Evolutionary conservation across 92 coral and sea anemone genomes (phyloP).

Genomic region (Hydrozoanthus gracilis): DNA sequence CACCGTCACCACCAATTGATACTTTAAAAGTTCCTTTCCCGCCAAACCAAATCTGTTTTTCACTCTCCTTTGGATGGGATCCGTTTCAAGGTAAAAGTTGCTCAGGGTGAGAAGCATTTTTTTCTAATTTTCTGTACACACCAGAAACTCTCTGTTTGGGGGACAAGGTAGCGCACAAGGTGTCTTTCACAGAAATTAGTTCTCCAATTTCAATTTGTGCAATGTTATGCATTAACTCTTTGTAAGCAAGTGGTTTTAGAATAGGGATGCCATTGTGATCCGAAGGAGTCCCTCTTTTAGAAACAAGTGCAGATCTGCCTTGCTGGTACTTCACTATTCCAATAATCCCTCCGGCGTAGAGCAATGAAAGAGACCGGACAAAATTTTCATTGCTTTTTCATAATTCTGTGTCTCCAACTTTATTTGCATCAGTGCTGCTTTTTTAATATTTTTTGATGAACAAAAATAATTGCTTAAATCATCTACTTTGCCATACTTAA

Average conservation of each 20-base stretch:
- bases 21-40: too few species aligned
- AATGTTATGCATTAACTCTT: neutral
- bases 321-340: conserved; percentile 42
- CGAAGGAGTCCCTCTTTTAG: neutral
- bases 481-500: conserved; percentile 40
- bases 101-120: too few species aligned
- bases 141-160: too few species aligned
- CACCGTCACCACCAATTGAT: too few species aligned
- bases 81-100: too few species aligned
- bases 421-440: conserved; percentile 39
- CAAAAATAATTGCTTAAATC: too few species aligned
- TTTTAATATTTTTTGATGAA: neutral
- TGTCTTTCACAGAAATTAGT: too few species aligned
- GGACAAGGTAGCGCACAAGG: too few species aligned
- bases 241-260: neutral
- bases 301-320: conserved; percentile 22
- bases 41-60: too few species aligned
- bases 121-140: too few species aligned
- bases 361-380: conserved; percentile 51
- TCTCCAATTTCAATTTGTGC: neutral
- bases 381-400: conserved; percentile 74
- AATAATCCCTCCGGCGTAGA: too few species aligned
- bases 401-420: neutral
- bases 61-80: too few species aligned
- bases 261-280: neutral